Conservation (phyloP, 2,888 invertebrate genomes). For the Zaprionus lineosus region DNA sequence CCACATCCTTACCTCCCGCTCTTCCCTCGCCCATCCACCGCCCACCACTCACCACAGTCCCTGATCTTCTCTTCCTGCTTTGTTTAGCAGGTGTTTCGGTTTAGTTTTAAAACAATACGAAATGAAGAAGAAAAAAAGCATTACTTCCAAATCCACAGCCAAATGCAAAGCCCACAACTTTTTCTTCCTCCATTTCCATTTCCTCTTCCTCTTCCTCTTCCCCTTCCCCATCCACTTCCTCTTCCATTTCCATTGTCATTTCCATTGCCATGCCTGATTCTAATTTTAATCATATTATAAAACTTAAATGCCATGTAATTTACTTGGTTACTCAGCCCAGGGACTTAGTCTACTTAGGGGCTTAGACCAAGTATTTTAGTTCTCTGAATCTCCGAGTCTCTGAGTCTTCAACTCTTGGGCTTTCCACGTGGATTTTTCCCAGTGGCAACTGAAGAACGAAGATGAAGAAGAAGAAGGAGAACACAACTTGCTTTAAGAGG, state of each 20-base stretch:
- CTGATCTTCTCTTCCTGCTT: no score
- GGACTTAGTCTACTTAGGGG: constrained; percentile 58
- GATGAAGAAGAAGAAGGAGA: no score
- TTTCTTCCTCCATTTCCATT: no score
- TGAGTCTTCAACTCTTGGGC: constrained; percentile 29
- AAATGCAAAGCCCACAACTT: no score
- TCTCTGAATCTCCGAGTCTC: no score
- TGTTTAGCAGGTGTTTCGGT: constrained; percentile 52
- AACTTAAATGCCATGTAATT: constrained; percentile 74
- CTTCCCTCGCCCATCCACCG: neutral
- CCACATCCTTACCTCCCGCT: neutral
- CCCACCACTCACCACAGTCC: no score
- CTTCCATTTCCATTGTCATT: no score
- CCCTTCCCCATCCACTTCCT: no score
- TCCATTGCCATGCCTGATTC: no score
- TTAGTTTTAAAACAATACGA: constrained; percentile 47
- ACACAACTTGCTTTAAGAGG: constrained; percentile 22
- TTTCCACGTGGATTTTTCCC: constrained; percentile 1
- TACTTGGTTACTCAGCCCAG: constrained; percentile 49
- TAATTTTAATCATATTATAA: constrained; percentile 70
- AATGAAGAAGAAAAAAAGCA: constrained; percentile 50
- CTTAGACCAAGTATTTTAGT: constrained; percentile 45
- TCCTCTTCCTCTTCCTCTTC: no score
- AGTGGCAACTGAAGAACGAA: no score
- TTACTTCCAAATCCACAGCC: constrained; percentile 40